phyloP scores from a whole-genome alignment of 2,797 vertebrate genomes.

The Danio choprae region DNA sequence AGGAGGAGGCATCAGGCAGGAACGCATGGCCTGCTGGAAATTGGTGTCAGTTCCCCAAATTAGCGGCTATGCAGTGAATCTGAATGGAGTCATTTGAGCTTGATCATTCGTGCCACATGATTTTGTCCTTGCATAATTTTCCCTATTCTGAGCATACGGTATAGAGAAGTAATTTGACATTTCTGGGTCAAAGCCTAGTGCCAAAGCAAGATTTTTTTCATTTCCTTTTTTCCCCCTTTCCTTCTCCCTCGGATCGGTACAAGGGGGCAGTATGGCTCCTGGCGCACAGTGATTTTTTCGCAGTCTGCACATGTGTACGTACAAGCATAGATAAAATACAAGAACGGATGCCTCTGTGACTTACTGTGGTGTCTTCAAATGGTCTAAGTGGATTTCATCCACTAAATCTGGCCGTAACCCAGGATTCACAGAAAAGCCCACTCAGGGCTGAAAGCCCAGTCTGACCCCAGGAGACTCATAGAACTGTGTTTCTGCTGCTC shows the following conservation, averaged over 20 bases:
- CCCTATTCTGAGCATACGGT: slow-evolving; percentile 63
- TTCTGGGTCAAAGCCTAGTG: slow-evolving; percentile 75
- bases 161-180: slow-evolving; percentile 68
- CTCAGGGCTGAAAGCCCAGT: slow-evolving; percentile 41
- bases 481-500: slow-evolving; percentile 32
- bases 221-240: slow-evolving; percentile 56
- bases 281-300: slow-evolving; percentile 47
- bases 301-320: slow-evolving; percentile 48
- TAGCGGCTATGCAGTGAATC: slow-evolving; percentile 75
- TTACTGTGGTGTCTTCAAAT: slow-evolving; percentile 58
- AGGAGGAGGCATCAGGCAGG: slow-evolving; percentile 41
- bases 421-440: slow-evolving; percentile 58
- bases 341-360: slow-evolving; percentile 35
- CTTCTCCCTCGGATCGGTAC: slow-evolving; percentile 70
- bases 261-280: slow-evolving; percentile 65
- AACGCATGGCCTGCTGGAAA: slow-evolving; percentile 73
- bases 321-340: slow-evolving; percentile 23
- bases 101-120: slow-evolving; percentile 77
- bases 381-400: slow-evolving; percentile 60
- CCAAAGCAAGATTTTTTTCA: slow-evolving; percentile 62
- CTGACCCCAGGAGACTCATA: slow-evolving; percentile 45
- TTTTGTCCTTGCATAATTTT: slow-evolving; percentile 76
- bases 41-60: slow-evolving; percentile 80
- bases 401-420: slow-evolving; percentile 55
- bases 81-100: slow-evolving; percentile 77